phyloP scores from a whole-genome alignment of 2,888 invertebrate species.

The Eristalis arbustorum region DNA sequence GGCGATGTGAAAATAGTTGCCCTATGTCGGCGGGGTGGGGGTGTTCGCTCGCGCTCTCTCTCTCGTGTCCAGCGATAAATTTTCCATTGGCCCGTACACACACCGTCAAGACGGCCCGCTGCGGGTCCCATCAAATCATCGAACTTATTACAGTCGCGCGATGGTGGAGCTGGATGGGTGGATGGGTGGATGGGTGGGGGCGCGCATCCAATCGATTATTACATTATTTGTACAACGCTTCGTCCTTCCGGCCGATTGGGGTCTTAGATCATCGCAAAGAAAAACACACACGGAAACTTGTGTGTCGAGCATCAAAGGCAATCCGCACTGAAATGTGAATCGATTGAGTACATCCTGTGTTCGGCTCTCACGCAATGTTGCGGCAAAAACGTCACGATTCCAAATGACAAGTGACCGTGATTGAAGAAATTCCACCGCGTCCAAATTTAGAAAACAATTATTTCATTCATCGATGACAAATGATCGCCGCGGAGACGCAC shows the following conservation, averaged over 20 bases:
- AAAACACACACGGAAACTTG: background rate
- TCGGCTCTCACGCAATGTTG: background rate
- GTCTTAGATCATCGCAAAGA: constrained; percentile 18
- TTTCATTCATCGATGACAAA: background rate
- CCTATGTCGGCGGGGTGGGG: background rate
- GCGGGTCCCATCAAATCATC: constrained; percentile 17
- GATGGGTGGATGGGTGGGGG: background rate
- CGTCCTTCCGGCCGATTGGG: background rate
- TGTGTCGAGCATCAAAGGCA: constrained; percentile 12
- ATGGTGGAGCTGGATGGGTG: background rate
- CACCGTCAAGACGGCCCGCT: background rate
- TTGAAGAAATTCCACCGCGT: too few relatives aligned
- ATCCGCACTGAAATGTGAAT: constrained; percentile 1
- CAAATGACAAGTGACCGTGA: too few relatives aligned
- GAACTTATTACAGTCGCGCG: constrained; percentile 25
- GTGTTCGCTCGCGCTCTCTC: background rate
- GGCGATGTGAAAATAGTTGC: too few relatives aligned
- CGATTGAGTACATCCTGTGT: constrained; percentile 16
- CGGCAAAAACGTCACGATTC: too few relatives aligned
- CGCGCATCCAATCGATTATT: constrained; percentile 11
- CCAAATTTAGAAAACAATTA: too few relatives aligned
- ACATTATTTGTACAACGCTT: constrained; percentile 29
- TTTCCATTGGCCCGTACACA: background rate
- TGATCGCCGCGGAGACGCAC: background rate
- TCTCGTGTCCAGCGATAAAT: constrained; percentile 10